Base-by-base conservation (phyloP, 1,140 invertebrate genomes). In the Maniola jurtina region DNA sequence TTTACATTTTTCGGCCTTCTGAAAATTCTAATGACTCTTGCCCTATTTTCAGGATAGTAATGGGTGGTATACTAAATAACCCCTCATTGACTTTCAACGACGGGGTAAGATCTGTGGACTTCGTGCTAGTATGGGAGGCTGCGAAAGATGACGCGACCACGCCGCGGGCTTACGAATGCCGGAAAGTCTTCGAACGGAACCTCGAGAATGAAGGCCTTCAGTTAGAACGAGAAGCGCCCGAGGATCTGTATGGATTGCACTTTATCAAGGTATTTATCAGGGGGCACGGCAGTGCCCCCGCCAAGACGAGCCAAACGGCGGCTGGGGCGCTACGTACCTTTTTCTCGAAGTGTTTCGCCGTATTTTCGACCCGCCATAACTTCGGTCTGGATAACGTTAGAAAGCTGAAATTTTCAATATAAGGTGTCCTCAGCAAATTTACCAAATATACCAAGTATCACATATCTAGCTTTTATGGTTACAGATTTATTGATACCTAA, bases 61-160 rank as follows among this genome's bases (percentile, higher is more conserved):
- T 89, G 84, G 81, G 83, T 0, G 84, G 85, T 36, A 73, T 85
- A 6, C 61, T 79, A 14, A 86, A 82, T 69, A 90, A 92, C 74
- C 90, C 92, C 0, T 93, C 93, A 3, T 84, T 95, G 64, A 94
- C 92, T 62, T 95, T 96, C 80, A 90, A 90, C 50, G 95, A 96
- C 83, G 93, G 93, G 5, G 83, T 92, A 1, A 89, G 94, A 16
- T 94, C 94, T 3, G 94, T 96, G 71, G 95, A 96, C 86, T 97
- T 95, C 92, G 92, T 96, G 61, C 77, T 97, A 55, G 95, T 95
- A 10, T 96, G 95, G 93, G 93, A 95, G 83, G 88, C 81, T 35
- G 81, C 76, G 74, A 85, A 91, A 13, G 85, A 92, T 11, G 87
- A 93, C 15, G 86, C 90, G 2, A 77, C 79, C 3, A 85, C 75